Evolutionary conservation across 2,113 vertebrate species (phyloP), one percentile per base, ranked within the genome.

Genomic region (Zosterops hypoxanthus): DNA sequence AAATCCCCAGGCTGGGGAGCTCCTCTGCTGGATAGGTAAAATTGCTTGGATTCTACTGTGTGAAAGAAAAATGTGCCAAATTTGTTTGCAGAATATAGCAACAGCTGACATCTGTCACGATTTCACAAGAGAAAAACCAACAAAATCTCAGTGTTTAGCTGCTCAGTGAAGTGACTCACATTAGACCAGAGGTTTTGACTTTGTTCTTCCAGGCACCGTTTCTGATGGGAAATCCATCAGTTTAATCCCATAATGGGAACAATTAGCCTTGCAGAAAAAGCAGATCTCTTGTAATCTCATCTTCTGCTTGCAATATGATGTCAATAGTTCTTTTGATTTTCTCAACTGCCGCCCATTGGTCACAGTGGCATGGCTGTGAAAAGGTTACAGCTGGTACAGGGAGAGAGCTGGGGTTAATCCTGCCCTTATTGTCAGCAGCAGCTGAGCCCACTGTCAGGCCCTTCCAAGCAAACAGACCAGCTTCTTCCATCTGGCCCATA

Each of bases 181-280:
- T 59, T 44, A 53, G 24, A 46, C 33, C 52, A 83, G 63, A 56
- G 50, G 46, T 80, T 94, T 84, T 56, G 56, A 56, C 77, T 96
- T 95, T 73, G 91, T 83, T 97, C 88, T 96, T 70, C 53, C 86
- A 88, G 86, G 47, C 80, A 66, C 86, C 5, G 0, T n/a, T 95
- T 92, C 91, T 89, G 86, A 96, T 22, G 63, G 90, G 86, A 92
- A 94, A 94, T 93, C 90, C 61, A 90, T 95, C 94, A 86, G 33
- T 93, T 95, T 96, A 97, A 97, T 96, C 88, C 86, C 65, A 73
- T 95, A 97, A 95, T 95, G 84, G 91, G 73, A 88, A 94, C 84
- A 96, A 96, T 95, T 93, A 96, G 82, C 71, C 69, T 84, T 50
- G 71, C 83, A 86, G 87, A 80, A 91, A 96, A 69, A 92, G 64